Base-by-base conservation (phyloP, 1,140 invertebrate species). In the Pachypeltis micranthus region DNA sequence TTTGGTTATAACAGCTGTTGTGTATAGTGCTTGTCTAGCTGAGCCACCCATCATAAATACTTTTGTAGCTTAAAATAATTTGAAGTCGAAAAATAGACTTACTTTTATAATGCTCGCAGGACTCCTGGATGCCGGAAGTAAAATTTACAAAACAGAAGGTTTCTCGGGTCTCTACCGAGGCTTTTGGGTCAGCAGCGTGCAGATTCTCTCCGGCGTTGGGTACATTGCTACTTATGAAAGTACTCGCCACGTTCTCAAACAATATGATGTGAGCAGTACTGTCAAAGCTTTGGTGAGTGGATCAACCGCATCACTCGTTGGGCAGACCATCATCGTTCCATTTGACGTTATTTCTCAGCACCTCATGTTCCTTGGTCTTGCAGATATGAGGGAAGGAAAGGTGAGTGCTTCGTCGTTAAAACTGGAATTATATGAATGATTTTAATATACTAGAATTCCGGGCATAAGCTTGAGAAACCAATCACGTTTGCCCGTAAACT, bases 191-290 rank as follows among this genome's bases (percentile, higher is more conserved):
- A 93, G 89, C 58, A 90, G 90, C 54, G 83, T 91, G 70, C 85
- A 89, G 75, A 85, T 90, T 68, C 82, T 92, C 21, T 90, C 90
- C 59, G 85, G 92, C 47, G 85, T 96, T 21, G 88, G 91, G 73
- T 98, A 98, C 75, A 95, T 98, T 34, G 88, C 90, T 14, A 93
- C 93, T 0, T 98, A 98, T 71, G 96, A 99, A 77, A 89, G 88
- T 47, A 87, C 93, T 0, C 76, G 95, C 39, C 86, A 96, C 70
- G 72, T 92, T 44, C 76, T 96, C 1, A 67, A 77, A 69, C 68
- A 74, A 69, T 66, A 75, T 56, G 74, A 83, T 51, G 68, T 83
- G 34, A 81, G 83, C 67, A 79, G 81, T 1, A 76, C 80, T 73
- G 68, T 85, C 19, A 85, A 84, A 76, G 85, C 87, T 16, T 75